phyloP scores from a whole-genome alignment of 2,113 vertebrate genomes.

The Caloenas nicobarica region DNA sequence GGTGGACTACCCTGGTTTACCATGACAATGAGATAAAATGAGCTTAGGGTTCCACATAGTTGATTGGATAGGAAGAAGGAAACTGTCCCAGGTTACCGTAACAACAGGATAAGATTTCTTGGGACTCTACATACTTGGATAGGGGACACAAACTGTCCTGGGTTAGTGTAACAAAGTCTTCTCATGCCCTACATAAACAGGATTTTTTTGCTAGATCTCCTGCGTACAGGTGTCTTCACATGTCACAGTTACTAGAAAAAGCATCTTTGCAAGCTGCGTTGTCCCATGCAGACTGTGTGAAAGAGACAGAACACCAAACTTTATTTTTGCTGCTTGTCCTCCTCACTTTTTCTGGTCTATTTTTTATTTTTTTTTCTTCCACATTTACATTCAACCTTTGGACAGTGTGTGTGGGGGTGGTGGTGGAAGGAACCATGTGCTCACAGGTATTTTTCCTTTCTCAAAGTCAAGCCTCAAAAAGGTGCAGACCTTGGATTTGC shows the following conservation, averaged over 20 bases:
- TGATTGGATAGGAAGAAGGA: fast-evolving
- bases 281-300: not conserved
- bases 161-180: not conserved
- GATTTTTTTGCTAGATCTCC: not conserved
- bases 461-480: not conserved
- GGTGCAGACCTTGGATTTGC: not conserved
- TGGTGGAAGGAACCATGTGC: not conserved
- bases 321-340: not conserved
- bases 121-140: fast-evolving
- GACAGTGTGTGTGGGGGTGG: too few relatives aligned
- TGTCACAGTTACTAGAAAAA: not conserved
- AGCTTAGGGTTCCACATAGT: not conserved
- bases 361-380: not conserved
- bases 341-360: not conserved
- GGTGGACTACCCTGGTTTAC: not conserved
- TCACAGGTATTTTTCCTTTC: not conserved
- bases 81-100: not conserved
- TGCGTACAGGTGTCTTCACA: not conserved
- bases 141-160: not conserved
- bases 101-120: not conserved
- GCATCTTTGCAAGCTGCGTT: not conserved
- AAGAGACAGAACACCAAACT: not conserved
- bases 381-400: not conserved
- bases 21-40: not conserved
- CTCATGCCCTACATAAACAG: fast-evolving